Conservation (phyloP, 2,888 invertebrate genomes). For the Ernsta delagoae region DNA sequence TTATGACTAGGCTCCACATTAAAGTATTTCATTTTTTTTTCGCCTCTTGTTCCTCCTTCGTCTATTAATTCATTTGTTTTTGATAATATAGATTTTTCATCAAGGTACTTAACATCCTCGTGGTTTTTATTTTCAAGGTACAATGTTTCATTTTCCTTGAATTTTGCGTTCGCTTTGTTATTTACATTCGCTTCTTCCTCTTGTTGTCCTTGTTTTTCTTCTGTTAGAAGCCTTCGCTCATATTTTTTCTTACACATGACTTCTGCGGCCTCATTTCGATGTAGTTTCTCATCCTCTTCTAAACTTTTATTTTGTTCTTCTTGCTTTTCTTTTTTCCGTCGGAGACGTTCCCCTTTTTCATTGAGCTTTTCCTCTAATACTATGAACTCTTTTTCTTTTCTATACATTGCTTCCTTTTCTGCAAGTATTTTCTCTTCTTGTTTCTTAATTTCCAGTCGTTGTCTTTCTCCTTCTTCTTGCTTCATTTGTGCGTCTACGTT, state of each 20-base stretch:
- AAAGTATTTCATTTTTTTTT: no score
- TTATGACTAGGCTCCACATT: no score
- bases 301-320: conserved; percentile 1
- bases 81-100: no score
- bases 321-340: neutral
- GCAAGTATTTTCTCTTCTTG: no score
- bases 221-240: conserved; percentile 2
- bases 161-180: conserved; percentile 4
- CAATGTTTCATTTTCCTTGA: conserved; percentile 1
- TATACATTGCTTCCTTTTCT: no score
- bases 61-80: no score
- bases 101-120: no score
- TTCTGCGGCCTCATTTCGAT: neutral
- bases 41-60: no score
- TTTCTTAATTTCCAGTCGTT: neutral
- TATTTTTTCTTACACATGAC: neutral
- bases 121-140: no score
- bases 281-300: neutral
- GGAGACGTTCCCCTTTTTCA: neutral
- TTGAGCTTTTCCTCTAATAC: neutral
- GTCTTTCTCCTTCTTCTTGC: neutral
- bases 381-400: no score
- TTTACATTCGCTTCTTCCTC: conserved; percentile 12
- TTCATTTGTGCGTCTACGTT: neutral
- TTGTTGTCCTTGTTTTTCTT: neutral